A percentile compares a stretch with the other conserved stretches of the same genome.
These are phyloP conservation scores for Crocodylus rhombifer DNA, from an alignment of 2,797 vertebrate genomes.

Conservation along the genomic window DNA sequence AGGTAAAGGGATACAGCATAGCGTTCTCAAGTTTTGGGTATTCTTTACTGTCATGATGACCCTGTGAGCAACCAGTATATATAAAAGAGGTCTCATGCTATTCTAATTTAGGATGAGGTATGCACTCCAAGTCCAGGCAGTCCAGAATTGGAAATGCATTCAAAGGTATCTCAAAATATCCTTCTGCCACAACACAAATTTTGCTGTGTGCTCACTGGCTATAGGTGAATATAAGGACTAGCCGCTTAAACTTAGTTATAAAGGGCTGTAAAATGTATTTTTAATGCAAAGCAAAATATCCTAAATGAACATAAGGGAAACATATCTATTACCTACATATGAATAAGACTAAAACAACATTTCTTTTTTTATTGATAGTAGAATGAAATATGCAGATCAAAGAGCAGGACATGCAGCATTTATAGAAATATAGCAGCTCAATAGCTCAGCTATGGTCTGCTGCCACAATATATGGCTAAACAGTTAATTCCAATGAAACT, in stretches of 20 bases:
- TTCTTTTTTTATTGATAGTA: neutral
- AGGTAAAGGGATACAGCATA: fast-evolving
- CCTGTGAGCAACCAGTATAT: fast-evolving
- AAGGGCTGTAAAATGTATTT: neutral
- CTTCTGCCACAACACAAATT: neutral
- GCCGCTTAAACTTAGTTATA: neutral
- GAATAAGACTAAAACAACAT: neutral
- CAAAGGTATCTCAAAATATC: neutral
- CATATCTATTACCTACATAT: no score
- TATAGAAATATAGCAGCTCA: neutral
- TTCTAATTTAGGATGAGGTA: neutral
- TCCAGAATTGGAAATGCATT: fast-evolving
- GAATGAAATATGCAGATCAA: slow-evolving; percentile 7
- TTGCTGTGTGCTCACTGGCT: neutral
- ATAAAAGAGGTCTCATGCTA: neutral
- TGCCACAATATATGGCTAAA: neutral
- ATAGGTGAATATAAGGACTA: neutral
- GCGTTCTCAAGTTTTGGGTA: neutral
- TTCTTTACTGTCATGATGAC: neutral
- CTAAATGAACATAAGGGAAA: no score
- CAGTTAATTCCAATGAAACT: neutral
- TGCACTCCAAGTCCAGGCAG: neutral
- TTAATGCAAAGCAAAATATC: slow-evolving; percentile 8
- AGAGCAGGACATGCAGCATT: neutral
- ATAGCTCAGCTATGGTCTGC: neutral